These are phyloP conservation scores for Ifrita kowaldi DNA, from an alignment of 2,113 vertebrate genomes.

Conservation along the genomic window DNA sequence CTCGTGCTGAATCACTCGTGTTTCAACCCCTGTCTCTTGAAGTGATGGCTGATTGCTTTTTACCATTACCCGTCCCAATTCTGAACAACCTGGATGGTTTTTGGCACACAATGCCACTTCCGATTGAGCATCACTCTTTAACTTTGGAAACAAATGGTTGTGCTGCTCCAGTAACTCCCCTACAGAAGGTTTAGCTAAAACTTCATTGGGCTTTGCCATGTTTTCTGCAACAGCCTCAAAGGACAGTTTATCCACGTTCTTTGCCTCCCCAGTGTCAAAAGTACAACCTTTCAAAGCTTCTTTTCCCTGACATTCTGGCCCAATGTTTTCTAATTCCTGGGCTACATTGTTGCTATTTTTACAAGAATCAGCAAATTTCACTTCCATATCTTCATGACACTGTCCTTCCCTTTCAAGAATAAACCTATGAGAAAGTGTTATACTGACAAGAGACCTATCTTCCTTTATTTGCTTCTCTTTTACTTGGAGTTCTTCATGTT, in stretches of 20 bases:
- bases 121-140: background rate
- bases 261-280: slow-evolving; percentile 52
- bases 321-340: slow-evolving; percentile 31
- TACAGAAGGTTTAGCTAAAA: slow-evolving; percentile 50
- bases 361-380: slow-evolving; percentile 40
- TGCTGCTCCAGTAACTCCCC: background rate
- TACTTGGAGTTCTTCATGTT: background rate
- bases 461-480: slow-evolving; percentile 31
- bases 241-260: slow-evolving; percentile 19
- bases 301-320: slow-evolving; percentile 11
- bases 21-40: background rate
- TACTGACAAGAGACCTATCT: background rate
- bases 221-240: background rate
- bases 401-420: slow-evolving; percentile 24
- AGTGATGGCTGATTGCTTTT: background rate
- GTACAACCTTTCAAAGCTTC: slow-evolving; percentile 50
- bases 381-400: slow-evolving; percentile 39
- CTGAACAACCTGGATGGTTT: background rate
- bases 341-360: slow-evolving; percentile 46
- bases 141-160: slow-evolving; percentile 19
- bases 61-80: background rate
- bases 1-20: background rate
- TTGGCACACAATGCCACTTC: background rate
- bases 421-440: slow-evolving; percentile 19
- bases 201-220: background rate